Conservation (phyloP, 2,113 vertebrate species). For the Carlito syrichta region DNA sequence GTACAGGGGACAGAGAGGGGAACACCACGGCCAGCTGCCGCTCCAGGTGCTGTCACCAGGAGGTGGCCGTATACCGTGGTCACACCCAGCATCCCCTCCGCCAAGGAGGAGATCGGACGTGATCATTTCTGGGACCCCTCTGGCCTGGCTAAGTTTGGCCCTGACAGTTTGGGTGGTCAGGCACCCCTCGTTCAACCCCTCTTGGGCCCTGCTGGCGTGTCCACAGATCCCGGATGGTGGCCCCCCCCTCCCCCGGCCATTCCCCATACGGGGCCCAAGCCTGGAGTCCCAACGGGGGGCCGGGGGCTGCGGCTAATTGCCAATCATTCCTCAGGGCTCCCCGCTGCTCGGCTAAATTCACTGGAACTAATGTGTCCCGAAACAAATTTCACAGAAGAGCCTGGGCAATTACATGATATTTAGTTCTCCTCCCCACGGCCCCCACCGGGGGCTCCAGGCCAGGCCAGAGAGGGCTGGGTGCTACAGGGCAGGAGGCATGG, state of each 20-base stretch:
- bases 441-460: background rate
- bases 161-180: background rate
- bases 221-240: background rate
- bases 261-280: background rate
- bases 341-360: conserved; percentile 76
- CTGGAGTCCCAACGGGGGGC: conserved; percentile 34
- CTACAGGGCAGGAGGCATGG: rapidly evolving
- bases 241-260: conserved; percentile 26
- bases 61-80: rapidly evolving
- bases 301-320: conserved; percentile 74
- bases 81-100: rapidly evolving
- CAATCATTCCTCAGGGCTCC: conserved; percentile 74
- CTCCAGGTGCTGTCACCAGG: rapidly evolving
- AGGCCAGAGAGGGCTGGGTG: background rate
- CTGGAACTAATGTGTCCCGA: conserved; percentile 75
- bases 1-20: background rate
- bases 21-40: background rate
- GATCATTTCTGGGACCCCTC: rapidly evolving
- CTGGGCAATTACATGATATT: conserved; percentile 68
- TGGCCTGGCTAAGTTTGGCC: background rate
- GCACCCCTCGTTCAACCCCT: too few relatives aligned
- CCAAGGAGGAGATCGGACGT: background rate
- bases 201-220: background rate
- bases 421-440: conserved; percentile 26
- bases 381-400: conserved; percentile 77